A percentile compares a stretch with the other conserved stretches of the same genome.
These are phyloP conservation scores for Gryllus longicercus DNA, from an alignment of 2,888 invertebrate genomes.

Conservation along the genomic window DNA sequence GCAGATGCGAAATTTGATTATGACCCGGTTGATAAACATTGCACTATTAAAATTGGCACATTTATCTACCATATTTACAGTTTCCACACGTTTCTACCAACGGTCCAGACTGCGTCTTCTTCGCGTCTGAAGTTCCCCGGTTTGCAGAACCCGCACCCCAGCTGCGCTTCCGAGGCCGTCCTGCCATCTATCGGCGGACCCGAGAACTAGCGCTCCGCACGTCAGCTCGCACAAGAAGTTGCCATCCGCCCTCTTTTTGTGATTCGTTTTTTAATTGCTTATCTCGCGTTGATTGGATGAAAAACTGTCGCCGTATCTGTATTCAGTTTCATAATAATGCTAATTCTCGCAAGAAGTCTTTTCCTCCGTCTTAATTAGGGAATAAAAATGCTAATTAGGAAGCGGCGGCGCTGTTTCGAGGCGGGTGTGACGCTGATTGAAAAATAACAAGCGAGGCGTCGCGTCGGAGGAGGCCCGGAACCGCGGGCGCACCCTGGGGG, in stretches of 20 bases:
- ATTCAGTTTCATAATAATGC: slow-evolving; percentile 10
- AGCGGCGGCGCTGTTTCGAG: neutral
- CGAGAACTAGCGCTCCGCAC: neutral
- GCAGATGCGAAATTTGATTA: too few species aligned
- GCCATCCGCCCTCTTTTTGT: neutral
- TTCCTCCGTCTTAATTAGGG: slow-evolving; percentile 10
- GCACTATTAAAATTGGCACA: too few species aligned
- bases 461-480: neutral
- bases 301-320: neutral
- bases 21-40: too few species aligned
- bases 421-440: neutral
- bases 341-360: neutral
- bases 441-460: neutral
- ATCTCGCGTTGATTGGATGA: neutral
- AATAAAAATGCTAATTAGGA: neutral
- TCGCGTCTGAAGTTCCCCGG: too few species aligned
- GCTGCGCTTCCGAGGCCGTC: neutral
- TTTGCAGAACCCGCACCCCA: neutral
- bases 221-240: too few species aligned
- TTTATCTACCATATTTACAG: too few species aligned
- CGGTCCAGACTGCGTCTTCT: too few species aligned
- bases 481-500: neutral
- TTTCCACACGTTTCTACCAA: too few species aligned
- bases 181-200: neutral
- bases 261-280: neutral